phyloP scores from a whole-genome alignment of 2,888 invertebrate genomes.

The Nemoura dubitans region DNA sequence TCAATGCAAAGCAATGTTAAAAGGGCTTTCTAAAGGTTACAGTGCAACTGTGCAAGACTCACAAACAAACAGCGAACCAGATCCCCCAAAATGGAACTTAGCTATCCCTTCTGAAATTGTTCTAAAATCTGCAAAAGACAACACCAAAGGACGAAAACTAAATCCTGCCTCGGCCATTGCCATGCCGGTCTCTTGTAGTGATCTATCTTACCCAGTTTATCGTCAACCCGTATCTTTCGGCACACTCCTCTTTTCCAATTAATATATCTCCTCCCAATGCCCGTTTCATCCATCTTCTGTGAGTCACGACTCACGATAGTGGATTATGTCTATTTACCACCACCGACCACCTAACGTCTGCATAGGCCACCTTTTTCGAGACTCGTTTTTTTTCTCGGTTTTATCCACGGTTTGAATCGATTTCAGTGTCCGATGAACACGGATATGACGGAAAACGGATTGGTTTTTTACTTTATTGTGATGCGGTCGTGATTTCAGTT shows the following conservation, averaged over 20 bases:
- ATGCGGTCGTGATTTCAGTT: constrained; percentile 19
- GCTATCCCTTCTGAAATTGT: background rate
- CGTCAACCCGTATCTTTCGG: constrained; percentile 32
- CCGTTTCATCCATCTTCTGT: constrained; percentile 31
- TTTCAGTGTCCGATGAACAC: background rate
- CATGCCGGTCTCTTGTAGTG: background rate
- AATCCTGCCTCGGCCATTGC: background rate
- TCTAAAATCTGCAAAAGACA: background rate
- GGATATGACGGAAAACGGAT: background rate
- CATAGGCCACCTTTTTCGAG: background rate
- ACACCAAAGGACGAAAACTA: background rate
- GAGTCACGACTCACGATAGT: constrained; percentile 22
- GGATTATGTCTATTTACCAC: constrained; percentile 35
- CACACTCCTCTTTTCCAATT: constrained; percentile 42
- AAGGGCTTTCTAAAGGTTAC: too few relatives aligned
- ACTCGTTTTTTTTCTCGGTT: constrained; percentile 13
- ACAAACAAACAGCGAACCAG: too few relatives aligned
- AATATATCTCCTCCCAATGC: constrained; percentile 30
- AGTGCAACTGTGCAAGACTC: too few relatives aligned
- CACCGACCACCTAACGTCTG: background rate
- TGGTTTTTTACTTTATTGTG: background rate
- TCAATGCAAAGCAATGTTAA: too few relatives aligned
- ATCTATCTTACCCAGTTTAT: constrained; percentile 36
- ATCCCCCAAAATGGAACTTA: too few relatives aligned
- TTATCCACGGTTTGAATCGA: constrained; percentile 19